Base-by-base conservation (phyloP, 2,113 vertebrate genomes). In the Elanoides forficatus region DNA sequence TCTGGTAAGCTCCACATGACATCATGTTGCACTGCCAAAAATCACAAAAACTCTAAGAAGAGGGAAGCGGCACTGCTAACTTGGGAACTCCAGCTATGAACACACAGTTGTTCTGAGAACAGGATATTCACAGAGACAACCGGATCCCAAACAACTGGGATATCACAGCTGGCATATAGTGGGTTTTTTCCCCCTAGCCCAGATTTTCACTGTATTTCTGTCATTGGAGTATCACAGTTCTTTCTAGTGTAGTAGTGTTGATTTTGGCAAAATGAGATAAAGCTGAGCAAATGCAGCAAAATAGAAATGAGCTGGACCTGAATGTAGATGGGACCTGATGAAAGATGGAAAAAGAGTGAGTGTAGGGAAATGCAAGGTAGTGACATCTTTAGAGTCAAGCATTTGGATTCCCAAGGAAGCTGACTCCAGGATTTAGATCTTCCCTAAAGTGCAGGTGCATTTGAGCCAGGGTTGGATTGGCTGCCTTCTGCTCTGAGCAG, bases 401-500 rank as follows among this genome's bases (percentile, higher is more conserved):
- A 56, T n/a, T 63, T 67, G 17, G 11, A 34, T 62, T 71, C 16
- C 47, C 53, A 78, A 58, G 15, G 13, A 90, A 88, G 56, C 9
- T 20, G 18, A 80, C n/a, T 93, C 42, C 38, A 85, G 25, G 13
- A 32, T 47, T 81, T 7, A 47, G 22, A 65, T 65, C 20, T 60
- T 70, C 30, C 21, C 29, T 36, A 32, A 21, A 65, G 15, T 5
- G 7, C 18, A 88, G 58, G 26, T 7, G 9, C 16, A 29, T 21
- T 74, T 2, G 7, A 92, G 25, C 21, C 50, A 48, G 47, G 8
- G 30, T 27, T 32, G 38, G 38, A 71, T 14, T 32, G 14, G 4
- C 9, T 81, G 26, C 34, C 58, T 63, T 29, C 48, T 52, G 2
- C 34, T 65, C 52, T 0, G 0, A 84, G 48, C 15, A 52, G 50